Evolutionary conservation across 2,797 vertebrate species (phyloP), one percentile per base, ranked within the genome.

Genomic region (Hozukius guyotensis): DNA sequence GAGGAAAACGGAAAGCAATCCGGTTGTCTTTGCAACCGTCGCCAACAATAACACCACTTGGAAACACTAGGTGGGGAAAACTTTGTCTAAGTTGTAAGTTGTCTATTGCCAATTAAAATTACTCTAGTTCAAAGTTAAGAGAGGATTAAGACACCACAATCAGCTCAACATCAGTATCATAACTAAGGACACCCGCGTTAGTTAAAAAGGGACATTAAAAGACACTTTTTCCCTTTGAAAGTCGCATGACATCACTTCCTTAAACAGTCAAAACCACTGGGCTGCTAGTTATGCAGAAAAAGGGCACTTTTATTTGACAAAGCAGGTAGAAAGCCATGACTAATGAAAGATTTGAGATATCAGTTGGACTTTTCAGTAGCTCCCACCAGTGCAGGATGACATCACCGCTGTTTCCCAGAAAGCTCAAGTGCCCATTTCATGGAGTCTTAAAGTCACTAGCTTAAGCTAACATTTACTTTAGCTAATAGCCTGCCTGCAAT

Each of bases 91-190:
- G 36, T 38, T 38, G 36, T 38, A 13, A 38, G 5, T 38, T 0
- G 13, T 38, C 36, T 38, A 38, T 14, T 38, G 36, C 1, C 36
- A 0, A 38, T 38, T 38, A 38, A 38, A 38, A 0, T 5, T 0
- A 38, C 0, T 38, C 36, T 38, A 6, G 36, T 38, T 38, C 36
- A 0, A 38, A 38, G 36, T 38, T 13, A 38, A 12, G 4, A 38
- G 36, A 0, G 36, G 13, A 38, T 38, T 38, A 38, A 38, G 36
- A 38, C 36, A 38, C 36, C 14, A 38, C 36, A 38, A 38, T 38
- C 36, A 0, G 36, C 36, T 38, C 36, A 38, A 38, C 12, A 38
- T 38, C 36, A 38, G 13, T 38, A 38, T 38, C 36, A 38, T 38
- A 5, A 38, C 36, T 0, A 1, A 38, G 36, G 36, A 38, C 36